These are phyloP conservation scores for Beris chalybata DNA, from an alignment of 2,888 invertebrate species.

Conservation along the genomic window DNA sequence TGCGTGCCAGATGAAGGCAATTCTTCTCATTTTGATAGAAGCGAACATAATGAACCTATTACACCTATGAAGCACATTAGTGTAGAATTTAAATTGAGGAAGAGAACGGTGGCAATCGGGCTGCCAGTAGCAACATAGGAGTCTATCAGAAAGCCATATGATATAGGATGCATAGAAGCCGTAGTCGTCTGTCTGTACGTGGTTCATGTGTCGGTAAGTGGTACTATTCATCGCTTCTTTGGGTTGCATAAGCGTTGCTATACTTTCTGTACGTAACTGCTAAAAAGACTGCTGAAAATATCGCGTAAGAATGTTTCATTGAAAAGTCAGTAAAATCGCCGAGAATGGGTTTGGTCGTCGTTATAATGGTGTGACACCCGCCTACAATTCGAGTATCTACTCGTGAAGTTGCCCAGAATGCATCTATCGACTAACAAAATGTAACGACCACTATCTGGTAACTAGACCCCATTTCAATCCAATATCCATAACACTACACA, in stretches of 20 bases:
- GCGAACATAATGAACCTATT: constrained; percentile 33
- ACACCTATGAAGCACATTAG: constrained; percentile 32
- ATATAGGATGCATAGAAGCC: neutral
- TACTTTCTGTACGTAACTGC: neutral
- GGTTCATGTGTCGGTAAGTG: too few relatives aligned
- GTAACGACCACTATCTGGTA: too few relatives aligned
- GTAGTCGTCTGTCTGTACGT: neutral
- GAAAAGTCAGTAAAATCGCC: constrained; percentile 25
- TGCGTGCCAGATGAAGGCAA: constrained; percentile 27
- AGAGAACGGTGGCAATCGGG: neutral
- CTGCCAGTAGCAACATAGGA: neutral
- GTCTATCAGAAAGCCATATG: neutral
- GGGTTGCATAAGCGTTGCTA: neutral
- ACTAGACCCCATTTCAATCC: too few relatives aligned
- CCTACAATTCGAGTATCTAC: constrained; percentile 5
- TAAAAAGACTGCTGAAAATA: neutral
- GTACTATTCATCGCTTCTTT: neutral
- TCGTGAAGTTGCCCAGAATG: neutral
- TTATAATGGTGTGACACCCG: constrained; percentile 12
- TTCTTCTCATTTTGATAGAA: constrained; percentile 33
- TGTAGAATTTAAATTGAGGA: constrained; percentile 33
- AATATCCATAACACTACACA: too few relatives aligned
- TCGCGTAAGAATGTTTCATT: constrained; percentile 14
- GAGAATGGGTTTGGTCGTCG: constrained; percentile 3
- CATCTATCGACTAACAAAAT: neutral